Base-by-base conservation (phyloP, 2,113 vertebrate genomes). In the Salvator merianae region DNA sequence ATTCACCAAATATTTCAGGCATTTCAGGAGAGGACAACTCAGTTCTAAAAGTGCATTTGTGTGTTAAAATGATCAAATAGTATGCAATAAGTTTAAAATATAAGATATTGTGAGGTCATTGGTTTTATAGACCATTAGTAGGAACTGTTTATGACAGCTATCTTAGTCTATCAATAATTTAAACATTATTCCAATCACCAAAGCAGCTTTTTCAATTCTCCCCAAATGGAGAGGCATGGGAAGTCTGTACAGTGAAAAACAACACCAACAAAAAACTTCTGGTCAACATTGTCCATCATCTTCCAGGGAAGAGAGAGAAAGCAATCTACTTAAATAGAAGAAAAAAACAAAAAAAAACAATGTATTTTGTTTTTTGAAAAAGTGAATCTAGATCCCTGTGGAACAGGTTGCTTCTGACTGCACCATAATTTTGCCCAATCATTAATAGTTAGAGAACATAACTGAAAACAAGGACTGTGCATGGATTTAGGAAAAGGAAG, bases 341-440 rank as follows among this genome's bases (percentile, higher is more conserved):
- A n/a, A n/a, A n/a, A n/a, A n/a, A n/a, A n/a, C n/a, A n/a, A n/a
- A 47, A 79, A 89, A 90, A 96, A 96, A 95, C 95, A 91, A 95
- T 96, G 92, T 86, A 84, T 92, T 95, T 95, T 94, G 94, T 84
- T 92, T 92, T 95, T 95, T 93, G 94, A 95, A 94, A 94, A 70
- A 96, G 96, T 95, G 93, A 93, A 95, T 94, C 92, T 81, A 24
- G 88, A 77, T 88, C 91, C 90, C 90, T 78, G 68, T 78, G 92
- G 91, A 95, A 93, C 93, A 81, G 88, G 91, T 91, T 88, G 88
- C 92, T 94, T 89, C 83, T 89, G 88, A 90, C 86, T 88, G 90
- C 88, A 89, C 94, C 94, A 94, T 95, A 95, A 95, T 91, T 96
- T 94, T 94, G 88, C 90, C 85, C 88, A 91, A 90, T 88, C 91